phyloP scores from a whole-genome alignment of 2,113 vertebrate genomes.

The Marmota monax region DNA sequence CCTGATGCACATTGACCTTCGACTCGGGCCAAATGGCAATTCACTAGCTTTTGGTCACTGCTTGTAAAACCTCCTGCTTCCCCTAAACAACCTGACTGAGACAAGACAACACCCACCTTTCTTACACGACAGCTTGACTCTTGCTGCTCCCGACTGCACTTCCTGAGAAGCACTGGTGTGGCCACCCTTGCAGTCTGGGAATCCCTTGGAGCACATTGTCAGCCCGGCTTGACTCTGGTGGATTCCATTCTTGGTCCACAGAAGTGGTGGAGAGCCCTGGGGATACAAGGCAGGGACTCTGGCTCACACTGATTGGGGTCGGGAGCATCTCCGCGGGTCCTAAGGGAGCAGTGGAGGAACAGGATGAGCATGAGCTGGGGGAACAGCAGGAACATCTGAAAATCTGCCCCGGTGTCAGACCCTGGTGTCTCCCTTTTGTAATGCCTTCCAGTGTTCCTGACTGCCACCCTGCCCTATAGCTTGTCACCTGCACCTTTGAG shows the following conservation, averaged over 20 bases:
- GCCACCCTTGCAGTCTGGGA: not conserved
- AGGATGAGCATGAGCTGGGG: not conserved
- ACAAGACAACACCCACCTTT: not conserved
- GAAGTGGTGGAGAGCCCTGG: too few species aligned
- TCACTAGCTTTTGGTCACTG: not conserved
- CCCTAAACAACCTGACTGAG: not conserved
- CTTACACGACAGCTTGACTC: not conserved
- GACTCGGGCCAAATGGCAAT: too few species aligned
- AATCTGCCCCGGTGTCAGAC: not conserved
- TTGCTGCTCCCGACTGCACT: not conserved
- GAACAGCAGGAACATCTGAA: not conserved
- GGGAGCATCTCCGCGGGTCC: not conserved
- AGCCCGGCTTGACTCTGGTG: too few species aligned
- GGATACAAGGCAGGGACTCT: not conserved
- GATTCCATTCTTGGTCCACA: too few species aligned
- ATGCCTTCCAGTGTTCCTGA: rapidly evolving
- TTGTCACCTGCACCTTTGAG: not conserved
- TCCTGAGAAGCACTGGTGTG: not conserved
- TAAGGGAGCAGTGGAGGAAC: not conserved
- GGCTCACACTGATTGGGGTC: not conserved
- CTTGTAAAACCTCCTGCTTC: not conserved
- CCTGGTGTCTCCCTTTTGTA: not conserved
- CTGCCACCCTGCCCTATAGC: rapidly evolving
- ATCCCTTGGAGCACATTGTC: not conserved
- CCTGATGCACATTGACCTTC: not conserved